These are phyloP conservation scores for Drosophila subobscura DNA, from an alignment of 1,140 invertebrate genomes.

Conservation along the genomic window DNA sequence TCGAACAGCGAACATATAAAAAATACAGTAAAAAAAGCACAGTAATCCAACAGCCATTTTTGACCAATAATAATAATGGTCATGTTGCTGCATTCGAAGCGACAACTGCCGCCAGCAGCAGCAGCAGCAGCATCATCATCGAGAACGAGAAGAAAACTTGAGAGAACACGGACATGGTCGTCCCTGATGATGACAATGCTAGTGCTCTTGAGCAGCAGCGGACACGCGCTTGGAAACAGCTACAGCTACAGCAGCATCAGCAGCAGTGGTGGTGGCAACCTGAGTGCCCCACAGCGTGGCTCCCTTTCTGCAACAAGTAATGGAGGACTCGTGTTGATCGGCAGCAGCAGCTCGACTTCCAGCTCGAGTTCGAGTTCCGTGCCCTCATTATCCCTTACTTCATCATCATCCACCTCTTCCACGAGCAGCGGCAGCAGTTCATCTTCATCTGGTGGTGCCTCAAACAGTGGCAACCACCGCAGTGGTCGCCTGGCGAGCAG, in stretches of 20 bases:
- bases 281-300: conserved; percentile 53
- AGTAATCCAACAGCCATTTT: conserved; percentile 68
- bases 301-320: conserved; percentile 40
- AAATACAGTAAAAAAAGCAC: conserved; percentile 18
- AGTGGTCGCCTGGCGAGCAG: conserved; percentile 46
- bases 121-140: conserved; percentile 33
- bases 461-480: conserved; percentile 25
- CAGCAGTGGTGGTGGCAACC: conserved; percentile 54
- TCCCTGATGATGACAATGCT: conserved; percentile 26
- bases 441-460: conserved; percentile 27
- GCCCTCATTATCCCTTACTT: conserved; percentile 72
- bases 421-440: conserved; percentile 29
- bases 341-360: conserved; percentile 53
- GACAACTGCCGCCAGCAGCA: conserved; percentile 55
- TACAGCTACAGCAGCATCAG: conserved; percentile 62
- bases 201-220: conserved; percentile 27
- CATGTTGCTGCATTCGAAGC: conserved; percentile 72
- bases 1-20: conserved; percentile 14
- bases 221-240: conserved; percentile 50
- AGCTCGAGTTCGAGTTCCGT: conserved; percentile 58
- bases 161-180: conserved; percentile 18
- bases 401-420: conserved; percentile 47
- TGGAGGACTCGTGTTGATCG: conserved; percentile 69
- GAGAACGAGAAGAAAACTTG: conserved; percentile 53
- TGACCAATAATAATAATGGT: conserved; percentile 79